phyloP scores from a whole-genome alignment of 2,888 invertebrate species.

The Limenitis arthemis region DNA sequence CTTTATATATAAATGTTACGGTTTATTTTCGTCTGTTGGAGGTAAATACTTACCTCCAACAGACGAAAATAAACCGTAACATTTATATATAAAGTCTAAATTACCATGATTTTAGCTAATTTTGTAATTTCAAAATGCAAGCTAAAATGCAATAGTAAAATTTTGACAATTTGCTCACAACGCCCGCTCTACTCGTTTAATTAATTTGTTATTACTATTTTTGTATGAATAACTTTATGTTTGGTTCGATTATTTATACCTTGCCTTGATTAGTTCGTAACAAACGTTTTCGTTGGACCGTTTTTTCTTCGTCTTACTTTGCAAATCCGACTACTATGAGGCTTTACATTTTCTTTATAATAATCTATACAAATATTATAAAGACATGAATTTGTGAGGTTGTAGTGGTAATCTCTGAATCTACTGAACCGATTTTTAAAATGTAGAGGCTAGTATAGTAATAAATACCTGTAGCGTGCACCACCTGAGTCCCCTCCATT shows the following conservation, averaged over 20 bases:
- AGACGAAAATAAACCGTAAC: constrained; percentile 23
- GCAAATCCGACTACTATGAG: too few species aligned
- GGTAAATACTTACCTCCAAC: constrained; percentile 16
- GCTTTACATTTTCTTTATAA: too few species aligned
- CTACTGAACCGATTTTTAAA: too few species aligned
- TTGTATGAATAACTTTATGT: neutral
- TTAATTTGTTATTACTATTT: constrained; percentile 12
- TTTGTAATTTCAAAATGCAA: constrained; percentile 34
- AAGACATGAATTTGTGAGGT: too few species aligned
- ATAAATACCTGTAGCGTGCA: constrained; percentile 21
- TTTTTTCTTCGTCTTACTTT: too few species aligned
- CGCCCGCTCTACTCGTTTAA: constrained; percentile 9
- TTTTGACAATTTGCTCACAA: constrained; percentile 29
- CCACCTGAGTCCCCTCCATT: constrained; percentile 29
- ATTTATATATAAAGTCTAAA: constrained; percentile 14
- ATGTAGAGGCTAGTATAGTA: constrained; percentile 9
- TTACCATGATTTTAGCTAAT: constrained; percentile 15
- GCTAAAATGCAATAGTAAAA: constrained; percentile 34
- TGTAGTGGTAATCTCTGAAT: too few species aligned
- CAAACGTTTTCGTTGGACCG: too few species aligned
- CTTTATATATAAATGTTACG: too few species aligned
- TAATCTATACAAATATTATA: too few species aligned
- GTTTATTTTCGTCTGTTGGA: too few species aligned
- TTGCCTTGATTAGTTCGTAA: too few species aligned
- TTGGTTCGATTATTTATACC: neutral